These are phyloP conservation scores for Monochamus saltuarius DNA, from an alignment of 1,140 invertebrate species.

Conservation along the genomic window DNA sequence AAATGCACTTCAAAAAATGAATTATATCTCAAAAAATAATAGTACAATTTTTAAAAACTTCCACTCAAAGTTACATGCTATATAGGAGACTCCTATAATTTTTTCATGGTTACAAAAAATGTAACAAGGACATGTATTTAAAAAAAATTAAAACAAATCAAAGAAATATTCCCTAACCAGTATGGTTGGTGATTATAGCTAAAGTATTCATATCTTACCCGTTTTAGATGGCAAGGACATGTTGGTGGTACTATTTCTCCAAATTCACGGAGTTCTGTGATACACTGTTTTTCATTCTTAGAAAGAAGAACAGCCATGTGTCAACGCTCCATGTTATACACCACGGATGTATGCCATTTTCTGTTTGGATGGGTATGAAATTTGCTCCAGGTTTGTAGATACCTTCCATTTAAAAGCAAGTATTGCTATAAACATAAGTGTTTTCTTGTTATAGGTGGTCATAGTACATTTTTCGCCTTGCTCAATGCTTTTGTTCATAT, in stretches of 20 bases:
- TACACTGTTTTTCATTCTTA: conserved; percentile 88
- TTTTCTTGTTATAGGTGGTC: conserved; percentile 68
- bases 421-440: not conserved
- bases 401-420: not conserved
- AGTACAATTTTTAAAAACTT: too few relatives aligned
- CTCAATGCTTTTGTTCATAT: conserved; percentile 94
- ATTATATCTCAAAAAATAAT: too few relatives aligned
- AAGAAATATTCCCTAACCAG: too few relatives aligned
- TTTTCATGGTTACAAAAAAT: too few relatives aligned
- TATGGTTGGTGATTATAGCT: too few relatives aligned
- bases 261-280: conserved; percentile 97
- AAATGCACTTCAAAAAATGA: too few relatives aligned
- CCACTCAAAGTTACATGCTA: too few relatives aligned
- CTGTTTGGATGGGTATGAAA: conserved; percentile 94
- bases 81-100: too few relatives aligned
- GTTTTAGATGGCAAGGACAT: conserved; percentile 83
- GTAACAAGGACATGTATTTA: too few relatives aligned
- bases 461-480: conserved; percentile 88
- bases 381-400: conserved; percentile 77
- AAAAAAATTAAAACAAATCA: too few relatives aligned
- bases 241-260: conserved; percentile 98
- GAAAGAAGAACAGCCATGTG: conserved; percentile 91
- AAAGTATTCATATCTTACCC: conserved; percentile 8
- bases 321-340: conserved; percentile 93
- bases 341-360: conserved; percentile 93